A percentile compares a stretch with the other conserved stretches of the same genome.
These are phyloP conservation scores for Trilocha varians DNA, from an alignment of 2,888 invertebrate genomes.

Conservation along the genomic window DNA sequence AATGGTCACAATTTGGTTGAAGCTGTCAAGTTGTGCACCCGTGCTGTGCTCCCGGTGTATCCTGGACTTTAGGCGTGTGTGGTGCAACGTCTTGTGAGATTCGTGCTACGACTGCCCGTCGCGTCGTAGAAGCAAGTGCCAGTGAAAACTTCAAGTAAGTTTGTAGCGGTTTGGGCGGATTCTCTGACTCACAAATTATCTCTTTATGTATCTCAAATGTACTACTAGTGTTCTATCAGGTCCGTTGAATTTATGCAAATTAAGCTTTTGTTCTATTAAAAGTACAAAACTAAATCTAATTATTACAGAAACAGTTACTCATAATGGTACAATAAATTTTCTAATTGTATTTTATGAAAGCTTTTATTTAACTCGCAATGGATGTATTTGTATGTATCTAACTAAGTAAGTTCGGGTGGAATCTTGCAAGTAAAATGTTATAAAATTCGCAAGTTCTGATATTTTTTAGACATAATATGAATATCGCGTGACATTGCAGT, in stretches of 20 bases:
- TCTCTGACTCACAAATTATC: not conserved
- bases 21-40: constrained; percentile 53
- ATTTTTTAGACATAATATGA: too few relatives aligned
- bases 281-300: not conserved
- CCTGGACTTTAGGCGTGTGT: constrained; percentile 30
- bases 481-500: too few relatives aligned
- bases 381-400: too few relatives aligned
- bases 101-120: constrained; percentile 43
- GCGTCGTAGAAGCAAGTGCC: constrained; percentile 39
- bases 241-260: not conserved
- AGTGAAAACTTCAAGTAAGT: constrained; percentile 49
- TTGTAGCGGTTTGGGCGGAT: constrained; percentile 8
- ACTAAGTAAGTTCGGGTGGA: too few relatives aligned
- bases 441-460: too few relatives aligned
- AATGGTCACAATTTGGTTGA: constrained; percentile 65
- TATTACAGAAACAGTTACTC: too few relatives aligned
- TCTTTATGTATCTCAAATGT: not conserved
- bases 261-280: not conserved
- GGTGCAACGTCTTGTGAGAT: constrained; percentile 28
- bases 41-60: constrained; percentile 28
- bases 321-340: too few relatives aligned
- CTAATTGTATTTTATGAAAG: too few relatives aligned
- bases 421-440: too few relatives aligned
- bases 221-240: not conserved
- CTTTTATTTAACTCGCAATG: too few relatives aligned